Percentiles rank a stretch among this genome's conserved stretches.
phyloP scores from a whole-genome alignment of 2,888 invertebrate genomes.

The Limulus polyphemus region DNA sequence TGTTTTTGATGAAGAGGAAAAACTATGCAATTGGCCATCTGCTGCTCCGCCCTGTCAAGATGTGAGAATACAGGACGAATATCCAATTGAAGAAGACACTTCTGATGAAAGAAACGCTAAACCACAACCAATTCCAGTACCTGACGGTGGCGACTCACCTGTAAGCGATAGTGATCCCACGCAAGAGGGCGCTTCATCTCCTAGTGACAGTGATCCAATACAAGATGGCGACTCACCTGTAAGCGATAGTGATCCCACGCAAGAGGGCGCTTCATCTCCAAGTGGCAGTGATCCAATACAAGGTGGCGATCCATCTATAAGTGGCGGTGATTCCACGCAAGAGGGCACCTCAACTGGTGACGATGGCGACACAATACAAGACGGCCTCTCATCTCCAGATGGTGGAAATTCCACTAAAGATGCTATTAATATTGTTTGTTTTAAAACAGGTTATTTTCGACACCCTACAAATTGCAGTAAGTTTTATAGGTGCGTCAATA shows the following conservation, averaged over 20 bases:
- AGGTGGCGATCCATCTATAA: too few species aligned
- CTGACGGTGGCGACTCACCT: too few species aligned
- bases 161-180: not conserved
- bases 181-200: too few species aligned
- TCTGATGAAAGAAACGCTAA: not conserved
- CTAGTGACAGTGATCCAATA: too few species aligned
- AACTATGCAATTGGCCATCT: conserved; percentile 61
- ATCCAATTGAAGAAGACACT: not conserved
- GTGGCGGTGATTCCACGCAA: too few species aligned
- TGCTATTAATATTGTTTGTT: conserved; percentile 4
- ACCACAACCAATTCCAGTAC: not conserved
- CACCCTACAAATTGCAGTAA: conserved; percentile 18
- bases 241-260: too few species aligned
- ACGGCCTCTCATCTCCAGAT: not conserved
- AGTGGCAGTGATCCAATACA: too few species aligned
- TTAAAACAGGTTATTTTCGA: conserved; percentile 10
- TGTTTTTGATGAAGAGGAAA: conserved; percentile 48
- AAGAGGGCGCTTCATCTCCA: too few species aligned
- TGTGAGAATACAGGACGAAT: not conserved
- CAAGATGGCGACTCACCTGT: too few species aligned
- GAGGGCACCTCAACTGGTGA: not conserved
- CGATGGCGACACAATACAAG: too few species aligned
- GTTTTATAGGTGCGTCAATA: conserved; percentile 18
- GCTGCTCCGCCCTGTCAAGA: conserved; percentile 58
- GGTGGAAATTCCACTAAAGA: not conserved